Base-by-base conservation (phyloP, 2,113 vertebrate species). In the Bambusicola thoracicus region DNA sequence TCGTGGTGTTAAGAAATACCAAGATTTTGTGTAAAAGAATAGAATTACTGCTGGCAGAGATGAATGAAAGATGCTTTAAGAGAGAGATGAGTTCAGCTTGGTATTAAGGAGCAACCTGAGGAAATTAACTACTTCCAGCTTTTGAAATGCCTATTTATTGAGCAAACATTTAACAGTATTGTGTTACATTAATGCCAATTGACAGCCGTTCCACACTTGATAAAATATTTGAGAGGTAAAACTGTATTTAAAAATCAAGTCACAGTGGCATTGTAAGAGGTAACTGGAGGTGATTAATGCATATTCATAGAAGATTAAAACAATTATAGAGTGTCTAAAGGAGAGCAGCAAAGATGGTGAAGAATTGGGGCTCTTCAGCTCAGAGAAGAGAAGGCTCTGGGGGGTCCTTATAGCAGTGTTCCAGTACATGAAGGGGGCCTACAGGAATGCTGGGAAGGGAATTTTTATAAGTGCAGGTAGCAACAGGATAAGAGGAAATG, bases 1-100 rank as follows among this genome's bases (percentile, higher is more conserved):
- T 41, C 41, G 29, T 0, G 0, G 0, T 67, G 43, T 72, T 15
- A 84, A 55, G 72, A 78, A 84, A 78, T 41, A 77, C 24, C 8
- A 75, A 21, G 62, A 59, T 68, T 62, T 81, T 84, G 30, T 65
- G n/a, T 56, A 84, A 68, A 79, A 43, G 18, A 89, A 62, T 48
- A 75, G 20, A 89, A 76, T 68, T 85, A 43, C 58, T 91, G 13
- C 43, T 55, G 43, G 32, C 67, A 73, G 63, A 29, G 20, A 46
- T 38, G 36, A 86, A 65, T 65, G 40, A 81, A 68, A 10, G 15
- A 48, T 51, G 5, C 55, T 91, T 81, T 44, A 69, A 82, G 48
- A 36, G 11, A 53, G 25, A 24, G 48, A 76, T 44, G 21, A 76
- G 51, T 56, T 44, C 43, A 51, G 11, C 20, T 79, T 4, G 3